Evolutionary conservation across 1,140 invertebrate genomes (phyloP).

Genomic region (Bombus affinis): DNA sequence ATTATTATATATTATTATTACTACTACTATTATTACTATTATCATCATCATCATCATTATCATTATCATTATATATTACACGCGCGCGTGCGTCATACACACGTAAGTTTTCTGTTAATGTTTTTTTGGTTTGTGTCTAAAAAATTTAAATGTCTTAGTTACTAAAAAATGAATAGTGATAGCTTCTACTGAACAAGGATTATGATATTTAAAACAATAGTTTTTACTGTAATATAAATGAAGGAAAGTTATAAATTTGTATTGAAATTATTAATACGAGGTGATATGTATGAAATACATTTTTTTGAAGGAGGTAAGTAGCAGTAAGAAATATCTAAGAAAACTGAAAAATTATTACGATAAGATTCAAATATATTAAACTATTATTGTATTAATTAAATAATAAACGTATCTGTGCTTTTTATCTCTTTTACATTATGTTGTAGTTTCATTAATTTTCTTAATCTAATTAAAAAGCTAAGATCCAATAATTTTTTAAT

Average conservation of each 20-base stretch:
- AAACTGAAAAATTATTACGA: not conserved
- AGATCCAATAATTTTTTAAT: not conserved
- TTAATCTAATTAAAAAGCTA: not conserved
- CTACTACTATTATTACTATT: no score
- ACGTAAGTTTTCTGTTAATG: constrained; percentile 7
- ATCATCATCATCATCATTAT: no score
- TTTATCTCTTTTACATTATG: not conserved
- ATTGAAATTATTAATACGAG: not conserved
- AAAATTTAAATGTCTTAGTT: no score
- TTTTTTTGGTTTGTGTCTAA: not conserved
- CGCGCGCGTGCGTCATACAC: no score
- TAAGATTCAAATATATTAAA: not conserved
- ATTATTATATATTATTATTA: no score
- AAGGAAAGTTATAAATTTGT: not conserved
- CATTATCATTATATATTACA: no score
- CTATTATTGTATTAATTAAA: not conserved
- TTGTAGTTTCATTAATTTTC: not conserved
- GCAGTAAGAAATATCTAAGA: not conserved
- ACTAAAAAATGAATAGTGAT: not conserved
- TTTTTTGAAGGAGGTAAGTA: constrained; percentile 24
- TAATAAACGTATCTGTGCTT: not conserved
- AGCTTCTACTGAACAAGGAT: not conserved
- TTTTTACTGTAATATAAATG: not conserved
- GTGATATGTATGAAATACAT: not conserved
- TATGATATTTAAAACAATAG: not conserved